Percentiles rank a stretch among this genome's conserved stretches.
These are phyloP conservation scores for Athalia cordata DNA, from an alignment of 2,888 invertebrate genomes.

Conservation along the genomic window DNA sequence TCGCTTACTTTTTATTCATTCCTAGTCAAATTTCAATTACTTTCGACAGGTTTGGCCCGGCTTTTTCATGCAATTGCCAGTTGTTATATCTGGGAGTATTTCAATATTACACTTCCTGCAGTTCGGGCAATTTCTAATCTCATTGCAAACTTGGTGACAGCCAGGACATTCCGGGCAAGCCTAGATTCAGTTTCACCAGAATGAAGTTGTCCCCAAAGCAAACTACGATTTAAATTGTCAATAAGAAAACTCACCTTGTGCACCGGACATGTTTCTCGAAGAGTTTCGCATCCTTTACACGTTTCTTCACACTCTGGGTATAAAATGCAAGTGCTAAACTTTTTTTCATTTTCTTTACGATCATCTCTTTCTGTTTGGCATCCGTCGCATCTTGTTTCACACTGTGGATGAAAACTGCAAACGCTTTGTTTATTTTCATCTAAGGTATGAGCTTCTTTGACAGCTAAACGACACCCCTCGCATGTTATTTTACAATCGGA, in stretches of 20 bases:
- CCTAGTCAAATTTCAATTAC: neutral
- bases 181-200: conserved; percentile 9
- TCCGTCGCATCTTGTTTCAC: neutral
- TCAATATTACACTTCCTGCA: conserved; percentile 14
- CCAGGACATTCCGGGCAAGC: conserved; percentile 42
- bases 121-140: conserved; percentile 22
- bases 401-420: neutral
- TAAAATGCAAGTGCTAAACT: neutral
- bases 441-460: neutral
- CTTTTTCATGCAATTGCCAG: conserved; percentile 2
- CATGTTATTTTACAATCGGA: neutral
- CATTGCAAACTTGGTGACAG: conserved; percentile 30
- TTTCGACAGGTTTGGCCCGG: neutral
- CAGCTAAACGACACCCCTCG: neutral
- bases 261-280: conserved; percentile 13
- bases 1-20: neutral
- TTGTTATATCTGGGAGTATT: neutral
- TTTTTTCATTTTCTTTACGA: neutral
- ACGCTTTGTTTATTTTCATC: too few relatives aligned
- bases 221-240: neutral
- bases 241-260: conserved; percentile 19
- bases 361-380: neutral
- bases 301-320: conserved; percentile 11
- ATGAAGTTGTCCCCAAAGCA: too few relatives aligned
- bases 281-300: conserved; percentile 8